A percentile compares a stretch with the other conserved stretches of the same genome.
phyloP scores from a whole-genome alignment of 2,797 vertebrate species.

The Sebastes matsubarae region DNA sequence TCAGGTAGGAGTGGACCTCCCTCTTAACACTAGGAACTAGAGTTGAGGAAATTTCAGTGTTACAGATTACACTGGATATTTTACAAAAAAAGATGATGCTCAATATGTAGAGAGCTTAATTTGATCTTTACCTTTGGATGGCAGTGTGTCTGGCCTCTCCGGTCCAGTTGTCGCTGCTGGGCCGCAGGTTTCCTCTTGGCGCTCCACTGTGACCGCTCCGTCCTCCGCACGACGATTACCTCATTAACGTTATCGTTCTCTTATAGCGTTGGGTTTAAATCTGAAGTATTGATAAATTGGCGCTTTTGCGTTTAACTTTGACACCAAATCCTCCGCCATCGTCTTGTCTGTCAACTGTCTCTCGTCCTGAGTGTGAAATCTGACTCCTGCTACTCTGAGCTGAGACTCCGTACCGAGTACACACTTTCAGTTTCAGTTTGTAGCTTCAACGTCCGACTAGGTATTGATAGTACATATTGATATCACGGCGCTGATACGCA shows the following conservation, averaged over 20 bases:
- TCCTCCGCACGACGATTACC: too few species aligned
- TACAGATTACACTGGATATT: too few species aligned
- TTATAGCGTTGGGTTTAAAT: too few species aligned
- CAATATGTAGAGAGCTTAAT: background rate
- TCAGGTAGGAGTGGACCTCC: constrained; percentile 96
- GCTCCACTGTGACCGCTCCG: background rate
- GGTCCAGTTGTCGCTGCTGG: background rate
- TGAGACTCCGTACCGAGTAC: too few species aligned
- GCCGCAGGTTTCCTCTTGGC: background rate
- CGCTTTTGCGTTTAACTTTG: background rate
- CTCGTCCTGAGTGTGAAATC: too few species aligned
- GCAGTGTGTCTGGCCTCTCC: too few species aligned
- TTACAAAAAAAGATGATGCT: background rate
- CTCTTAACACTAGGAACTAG: constrained; percentile 93
- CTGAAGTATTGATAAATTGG: background rate
- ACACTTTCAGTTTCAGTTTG: too few species aligned
- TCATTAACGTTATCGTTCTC: too few species aligned
- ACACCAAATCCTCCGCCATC: background rate
- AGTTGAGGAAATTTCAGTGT: background rate
- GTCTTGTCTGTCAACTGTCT: too few species aligned
- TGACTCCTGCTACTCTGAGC: too few species aligned
- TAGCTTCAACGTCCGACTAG: too few species aligned
- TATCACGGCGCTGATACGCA: background rate
- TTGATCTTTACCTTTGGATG: background rate
- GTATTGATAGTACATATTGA: background rate